Conservation (phyloP, 2,113 vertebrate species). For the Lasiurus borealis region DNA sequence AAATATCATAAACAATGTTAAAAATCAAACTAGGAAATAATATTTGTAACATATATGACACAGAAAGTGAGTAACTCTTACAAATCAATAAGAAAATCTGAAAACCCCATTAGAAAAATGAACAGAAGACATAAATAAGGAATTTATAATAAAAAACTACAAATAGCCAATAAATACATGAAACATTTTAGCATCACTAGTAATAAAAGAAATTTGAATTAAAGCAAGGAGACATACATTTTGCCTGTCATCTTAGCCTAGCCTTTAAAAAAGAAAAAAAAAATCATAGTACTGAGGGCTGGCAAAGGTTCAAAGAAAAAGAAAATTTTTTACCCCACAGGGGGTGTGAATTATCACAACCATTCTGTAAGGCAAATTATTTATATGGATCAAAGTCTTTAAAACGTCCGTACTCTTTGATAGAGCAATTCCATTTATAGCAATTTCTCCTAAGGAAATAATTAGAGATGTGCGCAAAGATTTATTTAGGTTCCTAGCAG, state of each 20-base stretch:
- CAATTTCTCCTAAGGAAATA: slow-evolving; percentile 68
- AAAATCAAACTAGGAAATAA: slow-evolving; percentile 57
- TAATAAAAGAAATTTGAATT: slow-evolving; percentile 74
- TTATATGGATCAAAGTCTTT: slow-evolving; percentile 66
- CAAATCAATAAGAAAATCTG: slow-evolving; percentile 60
- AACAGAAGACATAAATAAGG: slow-evolving; percentile 62
- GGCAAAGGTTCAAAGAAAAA: slow-evolving; percentile 61
- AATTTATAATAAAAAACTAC: slow-evolving; percentile 54
- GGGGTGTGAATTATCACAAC: slow-evolving; percentile 49
- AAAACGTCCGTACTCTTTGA: slow-evolving; percentile 56
- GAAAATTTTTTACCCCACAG: not conserved
- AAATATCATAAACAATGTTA: slow-evolving; percentile 52
- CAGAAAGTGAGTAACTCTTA: slow-evolving; percentile 43
- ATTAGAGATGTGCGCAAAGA: slow-evolving; percentile 68
- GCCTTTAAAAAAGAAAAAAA: slow-evolving; percentile 63
- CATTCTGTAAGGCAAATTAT: slow-evolving; percentile 59
- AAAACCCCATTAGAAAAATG: slow-evolving; percentile 62
- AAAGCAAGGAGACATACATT: slow-evolving; percentile 62
- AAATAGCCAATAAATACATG: slow-evolving; percentile 59
- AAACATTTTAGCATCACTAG: slow-evolving; percentile 20
- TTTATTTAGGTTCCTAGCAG: slow-evolving; percentile 64
- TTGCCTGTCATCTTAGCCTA: slow-evolving; percentile 55
- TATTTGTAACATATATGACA: not conserved
- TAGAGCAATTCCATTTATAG: slow-evolving; percentile 68
- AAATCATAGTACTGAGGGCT: slow-evolving; percentile 32